Evolutionary conservation across 2,113 vertebrate genomes (phyloP).

Genomic region (Arizona elegans): DNA sequence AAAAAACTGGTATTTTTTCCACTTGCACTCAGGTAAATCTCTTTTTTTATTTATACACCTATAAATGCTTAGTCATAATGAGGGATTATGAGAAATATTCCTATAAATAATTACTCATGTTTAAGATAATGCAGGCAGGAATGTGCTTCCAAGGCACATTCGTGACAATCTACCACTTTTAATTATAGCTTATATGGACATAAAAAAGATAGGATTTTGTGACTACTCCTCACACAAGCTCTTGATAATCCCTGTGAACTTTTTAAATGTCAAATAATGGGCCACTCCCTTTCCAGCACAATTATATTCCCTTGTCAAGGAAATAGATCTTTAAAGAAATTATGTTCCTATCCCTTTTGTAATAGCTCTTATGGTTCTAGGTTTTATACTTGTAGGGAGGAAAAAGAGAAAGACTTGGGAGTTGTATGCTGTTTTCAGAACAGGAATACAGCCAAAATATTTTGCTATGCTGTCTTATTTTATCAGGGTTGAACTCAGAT

Average conservation of each 20-base stretch:
- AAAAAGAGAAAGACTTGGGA: neutral
- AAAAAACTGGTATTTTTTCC: neutral
- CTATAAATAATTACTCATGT: conserved; percentile 63
- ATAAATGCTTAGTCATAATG: conserved; percentile 39
- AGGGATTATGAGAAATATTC: conserved; percentile 57
- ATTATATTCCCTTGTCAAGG: neutral
- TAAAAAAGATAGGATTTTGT: conserved; percentile 11
- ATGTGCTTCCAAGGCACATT: conserved; percentile 68
- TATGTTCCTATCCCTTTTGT: conserved; percentile 10
- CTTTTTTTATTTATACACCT: conserved; percentile 50
- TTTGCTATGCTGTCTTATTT: conserved; percentile 37
- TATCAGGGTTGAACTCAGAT: conserved; percentile 31
- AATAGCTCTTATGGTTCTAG: conserved; percentile 2
- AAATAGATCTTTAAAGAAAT: neutral
- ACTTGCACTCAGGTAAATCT: conserved; percentile 39
- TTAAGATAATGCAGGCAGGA: conserved; percentile 60
- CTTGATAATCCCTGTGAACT: conserved; percentile 62
- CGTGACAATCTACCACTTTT: conserved; percentile 43
- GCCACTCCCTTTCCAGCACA: conserved; percentile 24
- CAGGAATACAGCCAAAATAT: conserved; percentile 11
- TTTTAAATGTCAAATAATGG: conserved; percentile 50
- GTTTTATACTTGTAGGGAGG: conserved; percentile 8
- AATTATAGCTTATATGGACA: conserved; percentile 60
- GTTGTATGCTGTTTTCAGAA: neutral
- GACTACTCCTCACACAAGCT: conserved; percentile 63